phyloP scores from a whole-genome alignment of 2,888 invertebrate species.

The Eristalis tenax region DNA sequence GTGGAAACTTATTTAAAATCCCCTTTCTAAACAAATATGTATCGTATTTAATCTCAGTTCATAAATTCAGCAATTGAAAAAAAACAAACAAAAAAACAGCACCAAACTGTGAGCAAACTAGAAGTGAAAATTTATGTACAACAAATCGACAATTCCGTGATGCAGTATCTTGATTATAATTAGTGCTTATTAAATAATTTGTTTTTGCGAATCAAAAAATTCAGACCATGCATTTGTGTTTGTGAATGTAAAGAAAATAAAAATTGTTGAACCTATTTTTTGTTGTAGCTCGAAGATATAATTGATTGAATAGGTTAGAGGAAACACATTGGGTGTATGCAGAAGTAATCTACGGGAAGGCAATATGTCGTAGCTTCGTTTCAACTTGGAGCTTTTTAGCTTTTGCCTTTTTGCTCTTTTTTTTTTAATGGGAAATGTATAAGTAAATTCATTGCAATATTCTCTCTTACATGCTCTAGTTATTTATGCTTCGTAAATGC shows the following conservation, averaged over 20 bases:
- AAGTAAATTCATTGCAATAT: not conserved
- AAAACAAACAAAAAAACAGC: no score
- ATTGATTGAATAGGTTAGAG: not conserved
- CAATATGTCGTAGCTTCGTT: constrained; percentile 14
- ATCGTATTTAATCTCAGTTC: no score
- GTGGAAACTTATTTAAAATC: not conserved
- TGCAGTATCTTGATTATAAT: no score
- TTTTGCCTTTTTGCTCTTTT: constrained; percentile 8
- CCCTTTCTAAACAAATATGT: no score
- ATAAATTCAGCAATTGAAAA: no score
- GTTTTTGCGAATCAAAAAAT: not conserved
- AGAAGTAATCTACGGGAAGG: not conserved
- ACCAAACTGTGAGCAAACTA: no score
- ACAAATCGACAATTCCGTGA: no score
- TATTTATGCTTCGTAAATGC: not conserved
- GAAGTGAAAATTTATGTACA: no score
- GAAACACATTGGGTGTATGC: not conserved
- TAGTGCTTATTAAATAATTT: not conserved
- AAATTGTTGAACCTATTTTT: not conserved
- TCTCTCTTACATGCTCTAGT: not conserved
- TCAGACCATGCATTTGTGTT: not conserved
- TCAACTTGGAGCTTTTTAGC: constrained; percentile 14
- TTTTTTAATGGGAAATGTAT: not conserved
- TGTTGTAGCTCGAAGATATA: not conserved
- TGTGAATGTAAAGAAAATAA: not conserved